These are phyloP conservation scores for Sciaenops ocellatus DNA, from an alignment of 2,797 vertebrate species.

Conservation along the genomic window DNA sequence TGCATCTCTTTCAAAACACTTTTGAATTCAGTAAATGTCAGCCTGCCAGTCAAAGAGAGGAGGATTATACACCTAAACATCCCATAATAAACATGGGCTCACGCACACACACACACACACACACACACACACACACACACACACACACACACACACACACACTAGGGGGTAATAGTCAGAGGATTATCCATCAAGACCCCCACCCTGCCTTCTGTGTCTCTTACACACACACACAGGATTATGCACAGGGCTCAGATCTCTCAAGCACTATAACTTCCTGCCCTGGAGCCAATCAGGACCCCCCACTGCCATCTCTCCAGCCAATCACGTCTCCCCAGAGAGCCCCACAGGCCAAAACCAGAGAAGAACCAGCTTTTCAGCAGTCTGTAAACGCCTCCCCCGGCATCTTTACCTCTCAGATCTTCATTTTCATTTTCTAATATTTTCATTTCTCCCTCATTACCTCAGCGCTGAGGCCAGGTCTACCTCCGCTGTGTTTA, in stretches of 20 bases:
- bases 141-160: constrained; percentile 35
- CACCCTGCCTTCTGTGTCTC: neutral
- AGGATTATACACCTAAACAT: constrained; percentile 44
- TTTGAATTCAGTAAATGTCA: constrained; percentile 10
- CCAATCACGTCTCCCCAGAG: constrained; percentile 36
- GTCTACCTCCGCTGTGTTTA: neutral
- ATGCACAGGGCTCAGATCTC: constrained; percentile 15
- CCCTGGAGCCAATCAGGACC: constrained; percentile 36
- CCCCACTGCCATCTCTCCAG: neutral
- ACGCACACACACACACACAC: constrained; percentile 16
- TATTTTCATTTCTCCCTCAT: constrained; percentile 1
- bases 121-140: constrained; percentile 26
- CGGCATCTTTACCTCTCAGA: neutral
- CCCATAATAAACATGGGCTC: neutral
- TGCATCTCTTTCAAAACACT: constrained; percentile 14
- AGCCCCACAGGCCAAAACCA: neutral
- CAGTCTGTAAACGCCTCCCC: neutral
- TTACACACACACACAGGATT: constrained; percentile 34
- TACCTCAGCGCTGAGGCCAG: neutral
- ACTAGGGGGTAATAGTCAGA: constrained; percentile 40
- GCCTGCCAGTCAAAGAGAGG: constrained; percentile 42
- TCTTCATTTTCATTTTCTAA: constrained; percentile 17
- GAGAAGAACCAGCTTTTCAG: neutral
- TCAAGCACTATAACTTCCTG: constrained; percentile 30
- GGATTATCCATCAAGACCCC: constrained; percentile 54